Evolutionary conservation across 1,140 invertebrate genomes (phyloP).

Genomic region (Heterodera carotae): DNA sequence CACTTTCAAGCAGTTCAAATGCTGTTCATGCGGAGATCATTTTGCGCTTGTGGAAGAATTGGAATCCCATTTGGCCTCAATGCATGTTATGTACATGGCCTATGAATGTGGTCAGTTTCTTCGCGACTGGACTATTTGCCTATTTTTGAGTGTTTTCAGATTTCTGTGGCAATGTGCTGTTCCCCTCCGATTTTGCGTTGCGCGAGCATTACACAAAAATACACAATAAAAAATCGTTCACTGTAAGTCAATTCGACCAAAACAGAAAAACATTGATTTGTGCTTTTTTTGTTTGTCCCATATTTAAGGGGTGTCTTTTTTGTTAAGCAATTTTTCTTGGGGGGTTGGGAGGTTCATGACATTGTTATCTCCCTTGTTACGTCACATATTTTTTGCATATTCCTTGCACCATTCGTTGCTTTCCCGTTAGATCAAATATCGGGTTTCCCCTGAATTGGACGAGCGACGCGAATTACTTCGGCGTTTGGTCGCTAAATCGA

Average conservation of each 20-base stretch:
- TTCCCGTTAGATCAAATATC: conserved; percentile 38
- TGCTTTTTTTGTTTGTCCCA: no score
- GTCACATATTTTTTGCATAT: no score
- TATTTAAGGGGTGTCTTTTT: no score
- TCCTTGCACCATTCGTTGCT: not conserved
- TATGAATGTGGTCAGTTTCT: conserved; percentile 26
- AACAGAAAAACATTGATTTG: not conserved
- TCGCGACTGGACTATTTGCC: no score
- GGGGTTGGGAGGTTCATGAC: no score
- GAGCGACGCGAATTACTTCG: conserved; percentile 30
- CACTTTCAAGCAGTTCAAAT: not conserved
- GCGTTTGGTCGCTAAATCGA: conserved; percentile 5
- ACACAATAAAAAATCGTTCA: conserved; percentile 15
- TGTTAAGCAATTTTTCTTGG: no score
- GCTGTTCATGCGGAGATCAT: conserved; percentile 27
- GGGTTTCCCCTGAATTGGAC: conserved; percentile 37
- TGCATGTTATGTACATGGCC: conserved; percentile 36
- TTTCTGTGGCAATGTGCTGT: conserved; percentile 33
- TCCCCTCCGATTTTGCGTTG: conserved; percentile 37
- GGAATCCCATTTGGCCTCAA: conserved; percentile 34
- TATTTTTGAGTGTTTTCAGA: not conserved
- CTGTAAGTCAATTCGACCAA: conserved; percentile 11
- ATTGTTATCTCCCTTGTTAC: no score
- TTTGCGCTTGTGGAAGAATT: conserved; percentile 5
- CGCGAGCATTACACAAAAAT: conserved; percentile 38